Base-by-base conservation (phyloP, 2,113 vertebrate species). In the Psittacula cyanocephala region DNA sequence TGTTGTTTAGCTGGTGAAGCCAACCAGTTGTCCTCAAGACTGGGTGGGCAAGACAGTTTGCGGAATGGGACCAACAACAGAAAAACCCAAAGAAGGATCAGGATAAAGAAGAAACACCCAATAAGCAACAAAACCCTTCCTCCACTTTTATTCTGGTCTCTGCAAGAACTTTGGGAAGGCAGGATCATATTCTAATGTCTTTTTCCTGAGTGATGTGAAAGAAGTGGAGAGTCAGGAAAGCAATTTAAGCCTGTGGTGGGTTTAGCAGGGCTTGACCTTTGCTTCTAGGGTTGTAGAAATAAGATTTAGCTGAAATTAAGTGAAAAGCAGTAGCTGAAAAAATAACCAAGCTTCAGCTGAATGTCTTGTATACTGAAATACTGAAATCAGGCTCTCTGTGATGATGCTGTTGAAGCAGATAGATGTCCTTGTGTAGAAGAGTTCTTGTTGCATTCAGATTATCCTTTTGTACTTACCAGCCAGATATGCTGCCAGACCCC, bases 1-100 rank as follows among this genome's bases (percentile, higher is more conserved):
- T 44, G 49, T 24, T 50, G 46, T 39, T 67, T 3, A 11, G 43
- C 46, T 1, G 3, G 16, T 0, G 0, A 72, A 77, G 59, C 41
- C 63, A 88, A 5, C 6, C 24, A 7, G 39, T 29, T 85, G 25
- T 71, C 28, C 88, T 64, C 35, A 8, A 62, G 68, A 31, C 33
- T 53, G 14, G 35, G 64, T 80, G 39, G 55, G 35, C 46, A 23
- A 76, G 14, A 35, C 41, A 64, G 55, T 62, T 60, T 55, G 52
- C 41, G 39, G 43, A 55, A 17, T 37, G 33, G 44, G 47, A 11
- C 60, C 22, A 10, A 39, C 35, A 62, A 62, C 35, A 16, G 35
- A 62, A 62, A 25, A 62, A 25, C 60, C 60, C 35, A 17, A 17
- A 27, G 60, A 62, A 62, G 35, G 4, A 39, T 39, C 24, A 62